Conservation (phyloP, 2,888 invertebrate genomes). For the Tortricodes alternella region DNA sequence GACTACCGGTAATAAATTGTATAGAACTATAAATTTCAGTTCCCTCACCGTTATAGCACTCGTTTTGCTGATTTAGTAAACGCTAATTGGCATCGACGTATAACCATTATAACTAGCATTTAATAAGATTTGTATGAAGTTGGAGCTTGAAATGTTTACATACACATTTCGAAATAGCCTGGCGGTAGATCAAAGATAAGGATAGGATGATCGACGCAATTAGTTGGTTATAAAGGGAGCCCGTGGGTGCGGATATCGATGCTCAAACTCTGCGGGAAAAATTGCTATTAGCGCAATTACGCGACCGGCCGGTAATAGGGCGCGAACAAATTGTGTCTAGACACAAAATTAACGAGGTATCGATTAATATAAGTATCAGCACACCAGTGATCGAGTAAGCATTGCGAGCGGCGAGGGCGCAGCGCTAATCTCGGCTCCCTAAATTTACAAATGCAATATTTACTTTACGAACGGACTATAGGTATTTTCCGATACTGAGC, state of each 20-base stretch:
- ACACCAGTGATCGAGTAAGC: constrained; percentile 32
- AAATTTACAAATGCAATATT: neutral
- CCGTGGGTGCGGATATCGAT: constrained; percentile 36
- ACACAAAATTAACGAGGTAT: constrained; percentile 34
- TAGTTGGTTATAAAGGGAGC: constrained; percentile 45
- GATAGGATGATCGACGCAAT: constrained; percentile 44
- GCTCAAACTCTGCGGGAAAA: constrained; percentile 47
- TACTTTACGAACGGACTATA: too few relatives aligned
- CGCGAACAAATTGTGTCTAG: constrained; percentile 33
- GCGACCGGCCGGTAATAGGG: constrained; percentile 27
- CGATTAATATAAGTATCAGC: constrained; percentile 35
- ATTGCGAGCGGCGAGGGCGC: neutral
- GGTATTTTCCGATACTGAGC: too few relatives aligned
- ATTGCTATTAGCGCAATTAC: constrained; percentile 54
- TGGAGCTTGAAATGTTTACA: constrained; percentile 20
- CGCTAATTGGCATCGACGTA: constrained; percentile 51
- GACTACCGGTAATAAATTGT: constrained; percentile 32
- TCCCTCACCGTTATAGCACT: constrained; percentile 39
- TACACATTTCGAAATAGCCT: constrained; percentile 39
- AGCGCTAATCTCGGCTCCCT: neutral
- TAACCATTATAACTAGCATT: constrained; percentile 23
- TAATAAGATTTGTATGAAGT: constrained; percentile 26
- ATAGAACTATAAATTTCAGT: constrained; percentile 40
- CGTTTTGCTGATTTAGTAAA: constrained; percentile 48
- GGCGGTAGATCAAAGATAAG: constrained; percentile 40